Conservation (phyloP, 2,113 vertebrate genomes). For the Sinocyclocheilus maitianheensis region DNA sequence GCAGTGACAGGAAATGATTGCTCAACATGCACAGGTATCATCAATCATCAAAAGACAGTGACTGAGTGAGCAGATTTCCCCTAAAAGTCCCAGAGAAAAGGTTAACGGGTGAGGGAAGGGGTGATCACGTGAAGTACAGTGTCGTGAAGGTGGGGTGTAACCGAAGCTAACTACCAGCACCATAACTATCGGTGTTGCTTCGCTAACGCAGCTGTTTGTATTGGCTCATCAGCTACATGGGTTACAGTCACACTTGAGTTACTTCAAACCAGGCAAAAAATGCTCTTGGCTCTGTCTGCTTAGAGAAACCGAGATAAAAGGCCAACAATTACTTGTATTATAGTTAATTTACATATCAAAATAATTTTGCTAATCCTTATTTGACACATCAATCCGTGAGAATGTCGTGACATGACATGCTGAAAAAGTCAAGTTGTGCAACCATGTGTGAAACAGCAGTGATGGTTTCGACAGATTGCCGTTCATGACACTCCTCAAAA, state of each 20-base stretch:
- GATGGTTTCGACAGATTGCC: constrained; percentile 8
- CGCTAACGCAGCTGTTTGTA: constrained; percentile 21
- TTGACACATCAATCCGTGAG: background rate
- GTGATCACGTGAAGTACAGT: constrained; percentile 20
- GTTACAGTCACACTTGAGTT: constrained; percentile 34
- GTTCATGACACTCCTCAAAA: constrained; percentile 12
- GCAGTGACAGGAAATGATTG: constrained; percentile 66
- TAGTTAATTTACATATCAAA: constrained; percentile 31
- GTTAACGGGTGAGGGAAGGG: constrained; percentile 58
- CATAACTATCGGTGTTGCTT: background rate
- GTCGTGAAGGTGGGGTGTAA: background rate
- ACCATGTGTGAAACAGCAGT: background rate
- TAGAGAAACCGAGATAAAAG: background rate
- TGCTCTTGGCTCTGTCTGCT: background rate
- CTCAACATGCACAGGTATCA: constrained; percentile 76
- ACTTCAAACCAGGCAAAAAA: constrained; percentile 34
- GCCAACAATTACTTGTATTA: background rate
- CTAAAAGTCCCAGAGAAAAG: constrained; percentile 63
- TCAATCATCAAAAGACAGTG: constrained; percentile 70
- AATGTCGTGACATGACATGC: background rate
- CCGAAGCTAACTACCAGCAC: background rate
- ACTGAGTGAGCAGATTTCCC: constrained; percentile 70
- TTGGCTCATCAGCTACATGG: constrained; percentile 7
- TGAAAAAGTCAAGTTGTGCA: constrained; percentile 15
- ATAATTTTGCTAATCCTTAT: constrained; percentile 25